Evolutionary conservation across 2,113 vertebrate species (phyloP).

Genomic region (Leuciscus idus): DNA sequence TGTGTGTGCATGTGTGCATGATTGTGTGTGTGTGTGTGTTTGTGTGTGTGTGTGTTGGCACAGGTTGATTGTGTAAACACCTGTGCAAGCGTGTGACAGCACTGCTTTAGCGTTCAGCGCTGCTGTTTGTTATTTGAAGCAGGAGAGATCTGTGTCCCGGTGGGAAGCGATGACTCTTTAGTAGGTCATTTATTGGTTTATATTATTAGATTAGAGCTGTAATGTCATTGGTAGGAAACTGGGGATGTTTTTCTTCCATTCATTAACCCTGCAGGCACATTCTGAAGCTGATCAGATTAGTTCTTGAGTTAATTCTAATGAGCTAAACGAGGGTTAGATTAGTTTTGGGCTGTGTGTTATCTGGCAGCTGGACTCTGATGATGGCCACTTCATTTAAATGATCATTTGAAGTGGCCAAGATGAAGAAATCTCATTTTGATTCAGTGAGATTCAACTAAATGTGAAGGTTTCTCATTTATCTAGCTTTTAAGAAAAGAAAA

Average conservation of each 20-base stretch:
- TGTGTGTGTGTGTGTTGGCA: not conserved
- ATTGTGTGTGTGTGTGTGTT: not conserved
- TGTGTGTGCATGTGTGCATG: not conserved
- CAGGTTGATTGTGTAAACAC: not conserved
- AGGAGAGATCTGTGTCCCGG: not conserved
- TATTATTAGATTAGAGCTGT: conserved; percentile 51
- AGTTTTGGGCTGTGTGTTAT: conserved; percentile 25
- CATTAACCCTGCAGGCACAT: conserved; percentile 47
- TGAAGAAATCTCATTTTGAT: no score
- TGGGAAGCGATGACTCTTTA: conserved; percentile 34
- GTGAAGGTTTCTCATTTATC: no score
- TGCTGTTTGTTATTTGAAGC: conserved; percentile 14
- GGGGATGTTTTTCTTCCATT: conserved; percentile 45
- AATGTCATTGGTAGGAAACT: conserved; percentile 39
- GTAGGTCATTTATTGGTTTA: conserved; percentile 51
- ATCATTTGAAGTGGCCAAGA: no score
- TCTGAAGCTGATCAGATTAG: conserved; percentile 42
- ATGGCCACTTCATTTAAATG: no score
- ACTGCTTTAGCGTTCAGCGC: not conserved
- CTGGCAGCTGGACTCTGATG: not conserved
- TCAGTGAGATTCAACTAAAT: no score
- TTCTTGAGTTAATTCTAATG: conserved; percentile 44
- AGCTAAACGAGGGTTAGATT: conserved; percentile 37
- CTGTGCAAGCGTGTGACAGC: not conserved
- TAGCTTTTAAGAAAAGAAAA: no score